Evolutionary conservation across 2,888 invertebrate genomes (phyloP), one percentile per base, ranked within the genome.

Genomic region (Hemithea aestivaria): DNA sequence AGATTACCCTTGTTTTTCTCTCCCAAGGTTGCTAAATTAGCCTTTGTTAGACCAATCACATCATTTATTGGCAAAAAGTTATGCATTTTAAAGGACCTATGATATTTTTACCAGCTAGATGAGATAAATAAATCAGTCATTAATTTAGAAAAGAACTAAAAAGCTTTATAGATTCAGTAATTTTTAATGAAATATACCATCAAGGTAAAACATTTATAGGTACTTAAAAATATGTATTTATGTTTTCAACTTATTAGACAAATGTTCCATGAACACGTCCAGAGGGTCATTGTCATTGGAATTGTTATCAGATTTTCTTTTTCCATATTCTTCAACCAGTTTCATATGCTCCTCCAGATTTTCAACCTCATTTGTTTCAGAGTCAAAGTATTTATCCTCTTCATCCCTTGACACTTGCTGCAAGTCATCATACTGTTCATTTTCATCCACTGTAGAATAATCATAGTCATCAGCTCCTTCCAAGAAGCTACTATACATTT

Each of bases 381-480:
- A 91, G 72, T 96, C 96, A 83, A 97, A 97, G 73, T 97, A 97
- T 64, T 91, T 92, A 56, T 97, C 97, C 75, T 97, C 96, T 51
- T 92, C 94, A 77, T 97, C 97, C 58, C 91, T 92, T 25, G 79
- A 73, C 8, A 78, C 68, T 59, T 91, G 91, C 41, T 91, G 75
- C 34, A 93, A 89, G 40, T 92, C 92, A 45, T 97, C 97, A 74
- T 94, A 94, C 34, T 91, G 91, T 26, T 92, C 90, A 81, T 96
- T 93, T 53, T 92, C 88, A 72, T 97, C 97, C 2, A 97, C 92
- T 46, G 88, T 83, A 23, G 90, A 85, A 64, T 97, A 97, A 75
- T 97, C 95, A 79, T 96, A 94, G 50, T 95, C 93, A 75, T 97
- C 96, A 62, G 91, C 89, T 0, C 97, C 97, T 47, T 92, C 90